Evolutionary conservation across 2,113 vertebrate species (phyloP).

Genomic region (Oreocharis arfaki): DNA sequence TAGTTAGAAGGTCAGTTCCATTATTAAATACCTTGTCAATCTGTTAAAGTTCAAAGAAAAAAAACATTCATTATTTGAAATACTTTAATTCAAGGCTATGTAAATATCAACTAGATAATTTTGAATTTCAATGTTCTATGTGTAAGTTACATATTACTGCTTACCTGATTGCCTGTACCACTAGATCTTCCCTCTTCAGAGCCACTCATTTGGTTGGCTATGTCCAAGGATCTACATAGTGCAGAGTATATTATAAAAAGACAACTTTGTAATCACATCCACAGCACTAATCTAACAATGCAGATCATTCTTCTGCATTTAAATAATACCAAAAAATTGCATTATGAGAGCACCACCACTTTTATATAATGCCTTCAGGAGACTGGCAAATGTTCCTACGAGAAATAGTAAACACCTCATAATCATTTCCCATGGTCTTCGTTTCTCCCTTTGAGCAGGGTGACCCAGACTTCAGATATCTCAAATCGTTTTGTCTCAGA

Average conservation of each 20-base stretch:
- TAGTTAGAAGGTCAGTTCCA: slow-evolving; percentile 72
- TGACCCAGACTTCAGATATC: background rate
- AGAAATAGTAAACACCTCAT: background rate
- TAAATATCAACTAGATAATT: background rate
- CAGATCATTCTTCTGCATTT: background rate
- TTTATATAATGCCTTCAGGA: background rate
- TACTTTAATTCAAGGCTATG: background rate
- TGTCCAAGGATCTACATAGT: slow-evolving; percentile 78
- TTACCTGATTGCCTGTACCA: slow-evolving; percentile 81
- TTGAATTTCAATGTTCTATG: background rate
- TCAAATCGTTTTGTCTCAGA: background rate
- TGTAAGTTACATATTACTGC: background rate
- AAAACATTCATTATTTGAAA: background rate
- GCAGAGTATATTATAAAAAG: background rate
- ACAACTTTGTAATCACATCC: background rate
- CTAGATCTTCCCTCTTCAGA: slow-evolving; percentile 80
- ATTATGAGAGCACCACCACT: background rate
- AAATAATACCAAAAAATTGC: background rate
- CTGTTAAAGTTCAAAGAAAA: slow-evolving; percentile 68
- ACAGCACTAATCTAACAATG: background rate
- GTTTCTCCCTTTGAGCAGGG: background rate
- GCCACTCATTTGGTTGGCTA: slow-evolving; percentile 79
- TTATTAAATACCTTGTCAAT: slow-evolving; percentile 87
- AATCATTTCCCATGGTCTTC: background rate
- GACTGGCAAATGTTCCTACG: background rate